Conservation (phyloP, 1,140 invertebrate species). For the Fopius arisanus region DNA sequence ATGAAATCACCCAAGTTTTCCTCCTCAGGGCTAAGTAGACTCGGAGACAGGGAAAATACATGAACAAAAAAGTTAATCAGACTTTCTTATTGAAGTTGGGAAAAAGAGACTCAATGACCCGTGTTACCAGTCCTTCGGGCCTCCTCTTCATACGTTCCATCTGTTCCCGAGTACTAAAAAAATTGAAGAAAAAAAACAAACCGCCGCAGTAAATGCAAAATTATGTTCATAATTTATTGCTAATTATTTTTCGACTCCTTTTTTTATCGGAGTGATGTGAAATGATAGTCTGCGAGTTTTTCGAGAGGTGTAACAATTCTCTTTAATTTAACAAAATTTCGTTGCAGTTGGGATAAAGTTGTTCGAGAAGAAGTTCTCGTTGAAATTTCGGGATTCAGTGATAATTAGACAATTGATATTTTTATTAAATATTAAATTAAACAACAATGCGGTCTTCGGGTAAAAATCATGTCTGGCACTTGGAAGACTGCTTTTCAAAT, state of each 20-base stretch:
- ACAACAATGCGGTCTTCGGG: no score
- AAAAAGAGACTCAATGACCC: constrained; percentile 49
- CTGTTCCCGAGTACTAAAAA: neutral
- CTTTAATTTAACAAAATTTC: no score
- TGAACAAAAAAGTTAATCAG: constrained; percentile 58
- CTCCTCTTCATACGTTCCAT: neutral
- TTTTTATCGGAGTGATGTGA: neutral
- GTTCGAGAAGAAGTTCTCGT: neutral
- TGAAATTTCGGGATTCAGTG: no score
- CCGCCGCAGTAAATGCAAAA: neutral
- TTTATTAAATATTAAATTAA: no score
- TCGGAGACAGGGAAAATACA: constrained; percentile 41
- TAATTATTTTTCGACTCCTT: neutral
- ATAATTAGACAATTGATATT: no score
- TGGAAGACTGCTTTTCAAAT: no score
- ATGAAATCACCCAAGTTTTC: constrained; percentile 46
- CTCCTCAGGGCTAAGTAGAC: constrained; percentile 30
- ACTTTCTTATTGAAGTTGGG: constrained; percentile 42
- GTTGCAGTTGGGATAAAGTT: neutral
- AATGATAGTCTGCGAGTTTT: neutral
- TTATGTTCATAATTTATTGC: neutral
- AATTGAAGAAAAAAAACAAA: neutral
- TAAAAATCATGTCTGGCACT: no score
- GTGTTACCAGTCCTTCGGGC: constrained; percentile 26
- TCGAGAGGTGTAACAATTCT: neutral